Evolutionary conservation across 2,113 vertebrate species (phyloP), one percentile per base, ranked within the genome.

Genomic region (Thalassarche chlororhynchos): DNA sequence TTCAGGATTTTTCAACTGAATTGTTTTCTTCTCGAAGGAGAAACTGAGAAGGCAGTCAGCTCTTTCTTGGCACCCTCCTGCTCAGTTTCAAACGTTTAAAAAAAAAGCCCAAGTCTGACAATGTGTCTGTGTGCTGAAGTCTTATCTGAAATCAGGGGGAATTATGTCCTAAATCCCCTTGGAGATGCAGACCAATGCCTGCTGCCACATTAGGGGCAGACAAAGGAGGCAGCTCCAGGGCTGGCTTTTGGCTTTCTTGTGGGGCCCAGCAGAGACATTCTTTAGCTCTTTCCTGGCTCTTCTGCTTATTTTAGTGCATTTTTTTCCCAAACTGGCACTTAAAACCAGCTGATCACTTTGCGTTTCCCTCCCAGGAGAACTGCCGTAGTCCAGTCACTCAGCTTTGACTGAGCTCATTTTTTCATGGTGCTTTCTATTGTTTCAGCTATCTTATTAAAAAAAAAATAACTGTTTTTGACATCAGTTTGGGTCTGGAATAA

Each of bases 91-190:
- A 89, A 81, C 0, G 0, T 20, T 54, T 1, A 5, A 32, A 60
- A 79, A 32, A 69, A 58, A 34, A 52, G 5, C 9, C 23, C 20
- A 42, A 60, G 74, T 89, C 87, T 96, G 81, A 66, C 4, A 2
- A 49, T 29, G 12, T 49, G 12, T 77, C 72, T 81, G 34, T 54
- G 31, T 68, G 70, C 55, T 87, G 72, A 79, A 84, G 69, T 87
- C 87, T 94, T 96, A 96, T 86, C 84, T 92, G 75, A 94, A 90
- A 87, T 85, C 87, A 76, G 51, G 40, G 17, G 49, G 88, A 96
- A 86, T 90, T 91, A 88, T 42, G 47, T 72, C 54, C 61, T 82
- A 92, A 95, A 96, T 92, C 82, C 75, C n/a, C 28, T 44, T 40
- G 62, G 84, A 54, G 70, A 70, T 85, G 74, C 92, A 93, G 78